Evolutionary conservation across 2,888 invertebrate species (phyloP).

Genomic region (Microctonus aethiopoides): DNA sequence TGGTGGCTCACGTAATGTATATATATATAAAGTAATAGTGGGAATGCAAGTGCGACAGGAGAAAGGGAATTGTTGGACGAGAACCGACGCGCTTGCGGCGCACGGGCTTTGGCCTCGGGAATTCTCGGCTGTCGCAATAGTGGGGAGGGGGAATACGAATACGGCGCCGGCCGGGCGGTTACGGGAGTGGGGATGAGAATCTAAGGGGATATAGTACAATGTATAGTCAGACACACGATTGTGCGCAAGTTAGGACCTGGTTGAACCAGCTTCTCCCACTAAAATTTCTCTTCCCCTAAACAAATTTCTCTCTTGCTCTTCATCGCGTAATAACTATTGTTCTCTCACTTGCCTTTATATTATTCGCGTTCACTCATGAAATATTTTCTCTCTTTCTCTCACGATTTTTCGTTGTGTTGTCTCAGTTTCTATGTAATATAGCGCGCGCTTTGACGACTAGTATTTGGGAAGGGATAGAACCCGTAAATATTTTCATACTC

Average conservation of each 20-base stretch:
- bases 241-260: slow-evolving; percentile 2
- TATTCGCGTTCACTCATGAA: neutral
- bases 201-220: neutral
- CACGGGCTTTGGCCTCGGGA: neutral
- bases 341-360: neutral
- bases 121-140: slow-evolving; percentile 19
- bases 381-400: neutral
- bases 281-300: neutral
- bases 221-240: slow-evolving; percentile 17
- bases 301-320: neutral
- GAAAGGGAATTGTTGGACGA: neutral
- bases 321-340: neutral
- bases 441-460: neutral
- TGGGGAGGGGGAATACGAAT: slow-evolving; percentile 32
- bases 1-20: slow-evolving; percentile 14
- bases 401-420: neutral
- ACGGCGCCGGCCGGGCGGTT: neutral
- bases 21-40: neutral
- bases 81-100: slow-evolving; percentile 22
- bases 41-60: slow-evolving; percentile 1
- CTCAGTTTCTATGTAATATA: neutral
- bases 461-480: slow-evolving; percentile 31
- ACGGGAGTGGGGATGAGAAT: neutral
- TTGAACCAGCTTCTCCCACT: slow-evolving; percentile 7
- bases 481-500: slow-evolving; percentile 65